phyloP scores from a whole-genome alignment of 1,140 invertebrate genomes.

The Lepidurus couesii region DNA sequence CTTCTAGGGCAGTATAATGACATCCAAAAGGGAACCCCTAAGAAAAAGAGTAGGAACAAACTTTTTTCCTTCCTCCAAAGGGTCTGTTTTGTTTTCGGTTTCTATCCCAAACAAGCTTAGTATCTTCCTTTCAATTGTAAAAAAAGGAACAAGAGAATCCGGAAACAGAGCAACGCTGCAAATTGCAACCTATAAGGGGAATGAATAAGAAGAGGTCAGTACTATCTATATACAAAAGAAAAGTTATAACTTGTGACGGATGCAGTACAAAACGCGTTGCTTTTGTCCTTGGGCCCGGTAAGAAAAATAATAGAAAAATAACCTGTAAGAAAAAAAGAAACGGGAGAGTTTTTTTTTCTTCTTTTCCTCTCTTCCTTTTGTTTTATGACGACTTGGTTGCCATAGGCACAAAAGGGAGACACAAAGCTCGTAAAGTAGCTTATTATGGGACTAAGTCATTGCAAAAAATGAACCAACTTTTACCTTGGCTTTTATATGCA shows the following conservation, averaged over 20 bases:
- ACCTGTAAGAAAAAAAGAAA: neutral
- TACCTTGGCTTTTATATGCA: slow-evolving; percentile 19
- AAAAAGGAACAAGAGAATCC: neutral
- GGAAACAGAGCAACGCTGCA: neutral
- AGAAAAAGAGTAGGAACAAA: neutral
- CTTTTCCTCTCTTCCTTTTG: neutral
- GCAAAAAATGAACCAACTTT: slow-evolving; percentile 9
- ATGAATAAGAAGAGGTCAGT: neutral
- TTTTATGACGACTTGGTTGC: slow-evolving; percentile 9
- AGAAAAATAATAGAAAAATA: neutral
- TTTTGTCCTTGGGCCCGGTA: neutral
- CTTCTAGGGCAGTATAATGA: slow-evolving; percentile 22
- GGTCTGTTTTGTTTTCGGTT: neutral
- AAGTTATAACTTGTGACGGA: slow-evolving; percentile 22
- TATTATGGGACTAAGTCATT: slow-evolving; percentile 19
- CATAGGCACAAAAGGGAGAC: slow-evolving; percentile 21
- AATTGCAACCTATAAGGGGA: neutral
- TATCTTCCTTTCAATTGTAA: too few relatives aligned
- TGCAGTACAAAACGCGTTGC: neutral
- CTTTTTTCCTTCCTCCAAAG: neutral
- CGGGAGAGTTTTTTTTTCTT: neutral
- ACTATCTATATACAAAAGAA: neutral
- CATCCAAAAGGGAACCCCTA: neutral
- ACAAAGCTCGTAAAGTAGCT: slow-evolving; percentile 19
- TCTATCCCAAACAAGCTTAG: too few relatives aligned